Evolutionary conservation across 2,113 vertebrate genomes (phyloP), one percentile per base, ranked within the genome.

Genomic region (Gopherus flavomarginatus): DNA sequence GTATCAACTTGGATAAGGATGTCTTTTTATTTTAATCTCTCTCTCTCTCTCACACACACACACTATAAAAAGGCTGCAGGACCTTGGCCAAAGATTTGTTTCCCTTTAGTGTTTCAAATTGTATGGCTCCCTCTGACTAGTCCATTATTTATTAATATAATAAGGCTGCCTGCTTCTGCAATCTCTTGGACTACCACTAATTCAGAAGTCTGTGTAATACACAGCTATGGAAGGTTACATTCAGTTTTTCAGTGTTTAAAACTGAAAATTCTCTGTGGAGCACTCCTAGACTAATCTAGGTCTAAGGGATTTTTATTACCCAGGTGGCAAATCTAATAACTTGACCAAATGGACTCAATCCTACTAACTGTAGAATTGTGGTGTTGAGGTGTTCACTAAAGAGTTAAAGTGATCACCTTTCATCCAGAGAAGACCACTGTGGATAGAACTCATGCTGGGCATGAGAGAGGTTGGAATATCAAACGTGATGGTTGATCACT

Each of bases 1-100:
- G 65, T 88, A 91, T 96, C 87, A 82, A 89, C 94, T 97, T 0
- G 4, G 89, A 93, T 85, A 93, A 92, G 17, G 8, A 90, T 62
- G 57, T 89, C 44, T 53, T 85, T 95, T 94, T 96, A 93, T 49
- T 11, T 49, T 11, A 11, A 49, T 11, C 47, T 49, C 3, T 44
- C 11, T 49, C 10, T 49, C 47, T 49, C 47, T 47, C 44, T 47
- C 44, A 8, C 44, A 42, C 42, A 42, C 42, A 42, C 42, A 42
- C 42, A 42, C 42, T 42, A 42, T 47, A 47, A 47, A 47, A 49
- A 54, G 80, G 86, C 89, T 86, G 85, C 79, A 49, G 81, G 86
- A 16, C 0, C 1, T 19, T 31, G 8, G 65, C 35, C 17, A n/a
- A n/a, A n/a, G 65, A 69, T 11, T 91, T 91, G 49, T 94, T 59